Percentiles rank a stretch among this genome's conserved stretches.
Conservation (phyloP, 2,888 invertebrate genomes). For the Andrena haemorrhoa region DNA sequence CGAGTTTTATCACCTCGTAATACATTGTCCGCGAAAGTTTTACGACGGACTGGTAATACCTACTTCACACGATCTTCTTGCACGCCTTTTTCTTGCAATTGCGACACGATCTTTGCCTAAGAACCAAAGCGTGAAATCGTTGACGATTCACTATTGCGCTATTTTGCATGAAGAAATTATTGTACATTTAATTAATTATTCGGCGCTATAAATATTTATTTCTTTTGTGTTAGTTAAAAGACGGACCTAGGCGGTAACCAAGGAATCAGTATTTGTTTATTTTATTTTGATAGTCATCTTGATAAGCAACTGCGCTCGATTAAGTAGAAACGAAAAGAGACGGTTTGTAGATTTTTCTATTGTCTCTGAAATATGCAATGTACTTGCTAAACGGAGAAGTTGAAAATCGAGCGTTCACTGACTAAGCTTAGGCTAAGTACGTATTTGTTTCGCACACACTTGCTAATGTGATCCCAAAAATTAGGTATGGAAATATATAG, state of each 20-base stretch:
- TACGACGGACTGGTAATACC: slow-evolving; percentile 51
- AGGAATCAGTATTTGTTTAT: no score
- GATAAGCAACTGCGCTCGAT: no score
- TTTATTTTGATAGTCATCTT: no score
- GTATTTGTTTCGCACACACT: slow-evolving; percentile 82
- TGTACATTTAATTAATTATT: neutral
- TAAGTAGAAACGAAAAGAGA: no score
- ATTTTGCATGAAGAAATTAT: neutral
- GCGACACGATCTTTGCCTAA: neutral
- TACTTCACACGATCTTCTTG: slow-evolving; percentile 39
- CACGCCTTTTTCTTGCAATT: neutral
- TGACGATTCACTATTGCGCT: neutral
- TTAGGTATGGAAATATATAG: no score
- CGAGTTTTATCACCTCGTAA: slow-evolving; percentile 15
- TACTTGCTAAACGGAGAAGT: slow-evolving; percentile 68
- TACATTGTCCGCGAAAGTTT: slow-evolving; percentile 25
- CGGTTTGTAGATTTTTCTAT: neutral
- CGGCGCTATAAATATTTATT: neutral
- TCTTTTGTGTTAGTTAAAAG: no score
- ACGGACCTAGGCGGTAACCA: no score
- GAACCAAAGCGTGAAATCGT: neutral
- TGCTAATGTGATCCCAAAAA: slow-evolving; percentile 3
- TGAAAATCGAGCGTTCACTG: slow-evolving; percentile 82
- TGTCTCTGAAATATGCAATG: neutral
- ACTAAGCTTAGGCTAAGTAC: slow-evolving; percentile 84